Base-by-base conservation (phyloP, 1,140 invertebrate genomes). In the Conus ventricosus region DNA sequence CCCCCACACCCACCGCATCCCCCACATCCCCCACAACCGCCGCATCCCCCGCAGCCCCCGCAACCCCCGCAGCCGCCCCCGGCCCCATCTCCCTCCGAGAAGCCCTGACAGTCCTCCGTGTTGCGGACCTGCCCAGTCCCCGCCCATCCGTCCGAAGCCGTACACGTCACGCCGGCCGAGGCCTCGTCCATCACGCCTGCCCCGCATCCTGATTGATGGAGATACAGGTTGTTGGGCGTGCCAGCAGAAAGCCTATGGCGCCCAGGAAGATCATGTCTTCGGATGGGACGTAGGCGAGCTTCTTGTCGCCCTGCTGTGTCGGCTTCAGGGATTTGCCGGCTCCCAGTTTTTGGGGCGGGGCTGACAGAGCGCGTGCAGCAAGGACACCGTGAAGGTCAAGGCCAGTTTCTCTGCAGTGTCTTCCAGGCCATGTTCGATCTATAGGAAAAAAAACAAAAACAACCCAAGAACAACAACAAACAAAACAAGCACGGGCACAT, bases 321-420 rank as follows among this genome's bases (percentile, higher is more conserved):
- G 89, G 88, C 25, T 86, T 57, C 17, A 89, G 39, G n/a, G 87
- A 84, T 5, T 92, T 54, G 10, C 91, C 51, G 93, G 93, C 84
- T 92, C 81, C 92, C 92, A 93, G 67, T 84, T 87, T 6, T 81
- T 81, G 13, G 92, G 92, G 13, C 92, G 90, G 20, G 94, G 94
- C 90, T 94, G 93, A 85, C 93, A 94, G 8, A 95, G 91, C 23
- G 94, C 94, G 89, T 94, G 93, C 2, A 95, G 91, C 55, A 95
- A 89, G 11, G 93, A 92, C 7, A 94, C 89, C 71, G 87, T 89
- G 71, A 94, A 94, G n/a, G 92, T 89, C 60, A 94, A 60, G 51
- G 92, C 93, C 5, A 95, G 85, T 78, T 93, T 90, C 88, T 95
- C 93, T 0, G 92, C 92, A 6, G 94, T 92, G 80, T 92, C 90